These are phyloP conservation scores for Symphodus melops DNA, from an alignment of 2,113 vertebrate species.

Conservation along the genomic window DNA sequence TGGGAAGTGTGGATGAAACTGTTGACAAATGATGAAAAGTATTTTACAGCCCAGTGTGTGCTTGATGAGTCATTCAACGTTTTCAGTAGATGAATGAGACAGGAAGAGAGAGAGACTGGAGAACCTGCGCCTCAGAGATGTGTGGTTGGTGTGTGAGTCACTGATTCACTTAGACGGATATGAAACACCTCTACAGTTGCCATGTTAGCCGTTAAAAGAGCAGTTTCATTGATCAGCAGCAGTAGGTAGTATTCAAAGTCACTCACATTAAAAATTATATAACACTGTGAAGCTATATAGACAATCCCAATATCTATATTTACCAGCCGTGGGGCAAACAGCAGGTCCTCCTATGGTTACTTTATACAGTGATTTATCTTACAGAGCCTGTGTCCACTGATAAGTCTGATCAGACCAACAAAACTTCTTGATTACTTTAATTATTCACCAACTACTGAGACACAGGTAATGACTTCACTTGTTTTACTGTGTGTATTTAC, in stretches of 20 bases:
- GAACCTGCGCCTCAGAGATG: constrained; percentile 27
- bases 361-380: constrained; percentile 36
- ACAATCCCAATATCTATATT: neutral
- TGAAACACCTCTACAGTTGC: constrained; percentile 64
- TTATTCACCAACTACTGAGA: neutral
- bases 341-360: constrained; percentile 1
- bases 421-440: neutral
- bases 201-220: constrained; percentile 46
- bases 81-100: constrained; percentile 56
- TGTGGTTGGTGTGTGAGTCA: constrained; percentile 45
- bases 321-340: constrained; percentile 1
- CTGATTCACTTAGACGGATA: constrained; percentile 55
- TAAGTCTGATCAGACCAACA: constrained; percentile 16
- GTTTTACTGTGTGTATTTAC: constrained; percentile 69
- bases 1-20: constrained; percentile 29
- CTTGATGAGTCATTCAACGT: constrained; percentile 48
- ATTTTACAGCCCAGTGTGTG: constrained; percentile 29
- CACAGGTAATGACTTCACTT: neutral
- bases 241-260: constrained; percentile 25
- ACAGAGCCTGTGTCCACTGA: constrained; percentile 4
- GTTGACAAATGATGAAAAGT: constrained; percentile 30
- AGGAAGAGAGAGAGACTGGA: constrained; percentile 1
- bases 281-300: neutral
- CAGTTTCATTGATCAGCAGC: constrained; percentile 46
- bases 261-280: constrained; percentile 7